These are phyloP conservation scores for Donacobius atricapilla DNA, from an alignment of 2,113 vertebrate genomes.

Conservation along the genomic window DNA sequence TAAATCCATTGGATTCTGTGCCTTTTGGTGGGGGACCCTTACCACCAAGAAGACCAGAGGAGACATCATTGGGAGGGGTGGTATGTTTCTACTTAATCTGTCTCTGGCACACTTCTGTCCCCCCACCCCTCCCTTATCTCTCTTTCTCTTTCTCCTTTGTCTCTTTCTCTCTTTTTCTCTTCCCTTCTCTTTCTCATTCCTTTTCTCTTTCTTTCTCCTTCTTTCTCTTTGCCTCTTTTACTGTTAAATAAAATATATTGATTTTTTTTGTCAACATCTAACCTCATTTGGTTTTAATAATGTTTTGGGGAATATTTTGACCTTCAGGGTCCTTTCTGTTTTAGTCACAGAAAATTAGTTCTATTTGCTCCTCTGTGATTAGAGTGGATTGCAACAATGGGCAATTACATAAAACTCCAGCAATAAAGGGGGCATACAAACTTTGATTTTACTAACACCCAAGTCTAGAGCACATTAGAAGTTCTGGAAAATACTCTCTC, in stretches of 20 bases:
- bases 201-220: background rate
- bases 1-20: background rate
- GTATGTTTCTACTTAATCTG: background rate
- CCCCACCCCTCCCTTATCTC: background rate
- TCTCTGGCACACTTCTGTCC: no score
- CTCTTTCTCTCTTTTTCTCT: background rate
- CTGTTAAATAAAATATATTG: background rate
- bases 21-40: background rate
- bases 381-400: background rate
- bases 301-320: background rate
- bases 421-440: background rate
- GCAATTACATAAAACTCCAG: background rate
- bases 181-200: background rate
- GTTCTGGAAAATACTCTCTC: background rate
- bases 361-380: background rate
- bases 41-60: no score
- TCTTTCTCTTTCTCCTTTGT: no score
- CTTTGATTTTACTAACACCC: background rate
- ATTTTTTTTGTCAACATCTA: background rate
- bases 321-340: background rate
- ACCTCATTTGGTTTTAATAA: background rate
- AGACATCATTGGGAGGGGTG: background rate
- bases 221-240: background rate
- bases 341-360: background rate
- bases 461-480: background rate